Evolutionary conservation across 92 coral and sea anemone species (phyloP).

Genomic region (Meandrina meandrites): DNA sequence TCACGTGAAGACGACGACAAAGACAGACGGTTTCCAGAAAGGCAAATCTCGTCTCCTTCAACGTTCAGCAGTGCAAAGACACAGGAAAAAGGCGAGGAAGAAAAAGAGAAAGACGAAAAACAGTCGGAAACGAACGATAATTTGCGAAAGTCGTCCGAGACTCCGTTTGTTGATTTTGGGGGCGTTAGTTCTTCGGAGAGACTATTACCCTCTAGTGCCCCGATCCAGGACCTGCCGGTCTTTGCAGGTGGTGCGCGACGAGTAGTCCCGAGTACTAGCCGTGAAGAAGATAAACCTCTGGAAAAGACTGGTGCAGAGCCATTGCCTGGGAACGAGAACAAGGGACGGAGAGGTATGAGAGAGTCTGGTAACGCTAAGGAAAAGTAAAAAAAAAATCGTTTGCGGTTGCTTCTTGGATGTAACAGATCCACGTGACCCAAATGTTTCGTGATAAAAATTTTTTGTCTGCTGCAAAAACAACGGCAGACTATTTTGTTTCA

Average conservation of each 20-base stretch:
- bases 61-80: not conserved
- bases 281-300: slow-evolving; percentile 21
- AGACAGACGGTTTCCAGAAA: slow-evolving; percentile 13
- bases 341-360: slow-evolving; percentile 29
- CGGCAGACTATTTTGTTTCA: not conserved
- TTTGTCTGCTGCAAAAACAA: no score
- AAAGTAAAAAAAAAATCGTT: not conserved
- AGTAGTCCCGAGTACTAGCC: slow-evolving; percentile 22
- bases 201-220: slow-evolving; percentile 26
- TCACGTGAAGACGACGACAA: slow-evolving; percentile 45
- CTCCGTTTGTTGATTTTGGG: not conserved
- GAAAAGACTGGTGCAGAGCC: slow-evolving; percentile 18
- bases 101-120: slow-evolving; percentile 46
- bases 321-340: slow-evolving; percentile 14
- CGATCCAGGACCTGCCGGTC: slow-evolving; percentile 37
- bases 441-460: not conserved
- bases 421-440: not conserved
- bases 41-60: slow-evolving; percentile 44
- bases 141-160: slow-evolving; percentile 9
- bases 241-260: not conserved
- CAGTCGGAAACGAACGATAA: slow-evolving; percentile 15
- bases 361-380: not conserved
- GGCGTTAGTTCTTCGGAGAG: slow-evolving; percentile 41
- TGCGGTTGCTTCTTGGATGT: no score
- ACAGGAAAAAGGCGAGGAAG: slow-evolving; percentile 19